A percentile compares a stretch with the other conserved stretches of the same genome.
phyloP scores from a whole-genome alignment of 2,113 vertebrate genomes.

The Recurvirostra avosetta region DNA sequence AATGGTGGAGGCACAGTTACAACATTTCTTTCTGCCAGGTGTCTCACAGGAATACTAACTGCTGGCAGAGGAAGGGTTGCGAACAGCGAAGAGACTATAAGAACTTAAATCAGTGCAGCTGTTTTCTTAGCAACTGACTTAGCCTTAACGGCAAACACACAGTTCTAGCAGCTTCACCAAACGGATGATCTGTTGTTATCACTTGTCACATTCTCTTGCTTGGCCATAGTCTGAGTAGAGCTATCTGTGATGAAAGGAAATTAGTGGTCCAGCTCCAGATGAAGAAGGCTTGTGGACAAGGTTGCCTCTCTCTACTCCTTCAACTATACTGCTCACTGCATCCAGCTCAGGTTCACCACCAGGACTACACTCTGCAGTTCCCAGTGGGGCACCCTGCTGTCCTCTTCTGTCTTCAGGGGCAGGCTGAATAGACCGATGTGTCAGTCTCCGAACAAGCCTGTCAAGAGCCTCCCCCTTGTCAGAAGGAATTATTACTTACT shows the following conservation, averaged over 20 bases:
- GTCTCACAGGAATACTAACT: background rate
- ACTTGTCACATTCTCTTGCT: background rate
- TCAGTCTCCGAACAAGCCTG: background rate
- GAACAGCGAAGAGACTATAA: background rate
- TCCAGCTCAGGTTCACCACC: background rate
- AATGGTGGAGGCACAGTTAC: background rate
- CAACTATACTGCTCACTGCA: background rate
- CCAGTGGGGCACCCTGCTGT: background rate
- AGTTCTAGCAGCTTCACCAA: background rate
- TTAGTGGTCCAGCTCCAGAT: background rate
- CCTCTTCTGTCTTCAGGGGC: background rate
- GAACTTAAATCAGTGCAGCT: background rate
- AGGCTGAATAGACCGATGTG: background rate
- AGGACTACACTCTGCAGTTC: background rate
- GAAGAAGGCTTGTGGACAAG: background rate
- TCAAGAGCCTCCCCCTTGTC: background rate
- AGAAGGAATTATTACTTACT: background rate
- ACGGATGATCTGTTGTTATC: background rate
- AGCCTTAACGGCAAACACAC: background rate
- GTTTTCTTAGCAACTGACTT: background rate
- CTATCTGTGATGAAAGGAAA: background rate
- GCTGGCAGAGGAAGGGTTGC: background rate
- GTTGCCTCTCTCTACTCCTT: background rate
- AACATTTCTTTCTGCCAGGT: background rate
- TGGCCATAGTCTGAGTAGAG: background rate